These are phyloP conservation scores for Hartigia nigra DNA, from an alignment of 2,888 invertebrate species.

Conservation along the genomic window DNA sequence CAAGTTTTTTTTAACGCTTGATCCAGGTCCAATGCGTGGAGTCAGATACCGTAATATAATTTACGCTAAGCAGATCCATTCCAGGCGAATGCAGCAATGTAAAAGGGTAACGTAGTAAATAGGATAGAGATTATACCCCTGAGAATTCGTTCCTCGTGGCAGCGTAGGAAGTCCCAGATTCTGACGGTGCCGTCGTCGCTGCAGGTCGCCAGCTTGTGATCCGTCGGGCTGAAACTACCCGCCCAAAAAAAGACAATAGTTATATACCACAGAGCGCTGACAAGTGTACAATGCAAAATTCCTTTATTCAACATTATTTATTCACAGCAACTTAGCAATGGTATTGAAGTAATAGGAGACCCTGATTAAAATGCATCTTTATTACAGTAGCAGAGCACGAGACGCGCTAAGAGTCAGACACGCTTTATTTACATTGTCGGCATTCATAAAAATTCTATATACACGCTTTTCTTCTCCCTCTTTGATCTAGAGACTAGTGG, in stretches of 20 bases:
- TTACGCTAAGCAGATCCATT: not conserved
- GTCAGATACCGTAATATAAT: not conserved
- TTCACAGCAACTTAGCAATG: not conserved
- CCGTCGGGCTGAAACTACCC: constrained; percentile 97
- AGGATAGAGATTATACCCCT: constrained; percentile 70
- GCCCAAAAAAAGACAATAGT: constrained; percentile 55
- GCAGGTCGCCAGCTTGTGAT: constrained; percentile 98
- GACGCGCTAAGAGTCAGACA: not conserved
- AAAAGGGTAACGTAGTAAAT: constrained; percentile 4
- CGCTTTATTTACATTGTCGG: not conserved
- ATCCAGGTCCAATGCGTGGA: not conserved
- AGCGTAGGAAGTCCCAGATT: constrained; percentile 98
- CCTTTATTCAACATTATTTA: constrained; percentile 47
- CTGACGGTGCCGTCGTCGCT: constrained; percentile 99
- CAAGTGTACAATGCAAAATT: constrained; percentile 54
- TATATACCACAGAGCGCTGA: constrained; percentile 43
- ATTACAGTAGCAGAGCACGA: not conserved
- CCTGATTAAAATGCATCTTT: not conserved
- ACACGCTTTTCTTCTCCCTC: not conserved
- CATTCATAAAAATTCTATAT: not conserved
- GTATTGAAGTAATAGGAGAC: not conserved
- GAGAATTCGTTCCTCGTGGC: constrained; percentile 94
- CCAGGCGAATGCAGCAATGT: not conserved
- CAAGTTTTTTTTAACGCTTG: not conserved
- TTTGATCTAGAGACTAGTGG: not conserved